Evolutionary conservation across 2,113 vertebrate species (phyloP).

Genomic region (Oncorhynchus kisutch): DNA sequence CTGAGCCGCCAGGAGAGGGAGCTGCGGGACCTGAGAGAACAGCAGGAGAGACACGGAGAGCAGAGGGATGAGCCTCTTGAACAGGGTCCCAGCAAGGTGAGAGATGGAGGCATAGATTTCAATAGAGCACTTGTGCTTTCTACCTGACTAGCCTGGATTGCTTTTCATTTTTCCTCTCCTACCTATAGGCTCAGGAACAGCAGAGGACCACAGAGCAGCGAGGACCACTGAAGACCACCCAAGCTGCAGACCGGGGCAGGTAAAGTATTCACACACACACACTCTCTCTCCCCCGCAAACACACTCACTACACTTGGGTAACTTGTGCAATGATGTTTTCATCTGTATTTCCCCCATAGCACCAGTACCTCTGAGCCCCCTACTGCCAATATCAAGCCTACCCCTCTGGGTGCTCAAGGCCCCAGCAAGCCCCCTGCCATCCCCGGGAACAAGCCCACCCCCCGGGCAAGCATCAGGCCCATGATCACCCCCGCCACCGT

Average conservation of each 20-base stretch:
- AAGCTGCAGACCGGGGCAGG: slow-evolving; percentile 88
- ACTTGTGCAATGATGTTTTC: too few relatives aligned
- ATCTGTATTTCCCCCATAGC: slow-evolving; percentile 57
- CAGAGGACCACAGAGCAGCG: slow-evolving; percentile 81
- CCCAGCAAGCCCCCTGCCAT: slow-evolving; percentile 91
- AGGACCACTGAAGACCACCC: slow-evolving; percentile 91
- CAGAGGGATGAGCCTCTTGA: slow-evolving; percentile 90
- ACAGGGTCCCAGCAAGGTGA: slow-evolving; percentile 86
- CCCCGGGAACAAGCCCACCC: slow-evolving; percentile 92
- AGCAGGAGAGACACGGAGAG: slow-evolving; percentile 91
- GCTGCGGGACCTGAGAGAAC: slow-evolving; percentile 82
- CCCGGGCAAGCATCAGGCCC: slow-evolving; percentile 95
- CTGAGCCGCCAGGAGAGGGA: slow-evolving; percentile 92
- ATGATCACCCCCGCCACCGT: slow-evolving; percentile 96
- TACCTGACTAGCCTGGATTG: background rate
- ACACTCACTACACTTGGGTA: too few relatives aligned
- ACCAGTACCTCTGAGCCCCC: slow-evolving; percentile 92
- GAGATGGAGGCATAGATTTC: background rate
- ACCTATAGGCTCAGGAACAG: slow-evolving; percentile 84
- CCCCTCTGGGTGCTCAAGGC: slow-evolving; percentile 86
- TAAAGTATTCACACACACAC: slow-evolving; percentile 50
- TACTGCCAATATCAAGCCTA: slow-evolving; percentile 98
- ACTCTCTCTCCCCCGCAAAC: too few relatives aligned
- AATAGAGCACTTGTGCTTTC: background rate
- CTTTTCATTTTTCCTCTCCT: background rate